A percentile compares a stretch with the other conserved stretches of the same genome.
Conservation (phyloP, 2,888 invertebrate genomes). For the Himalopsyche kuldschensis region DNA sequence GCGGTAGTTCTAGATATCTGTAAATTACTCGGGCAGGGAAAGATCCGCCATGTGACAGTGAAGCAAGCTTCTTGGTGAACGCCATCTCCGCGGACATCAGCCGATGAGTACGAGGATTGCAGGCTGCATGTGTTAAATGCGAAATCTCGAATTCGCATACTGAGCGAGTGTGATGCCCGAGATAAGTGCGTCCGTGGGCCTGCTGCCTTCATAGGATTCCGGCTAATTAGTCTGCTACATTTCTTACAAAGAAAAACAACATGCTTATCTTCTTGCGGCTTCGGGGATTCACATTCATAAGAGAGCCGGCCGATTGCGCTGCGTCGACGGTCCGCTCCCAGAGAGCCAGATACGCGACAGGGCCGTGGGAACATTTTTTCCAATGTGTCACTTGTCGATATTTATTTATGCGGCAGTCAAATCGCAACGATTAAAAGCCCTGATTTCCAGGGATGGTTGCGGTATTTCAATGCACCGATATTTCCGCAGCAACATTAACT, state of each 20-base stretch:
- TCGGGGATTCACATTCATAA: background rate
- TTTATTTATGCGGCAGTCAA: background rate
- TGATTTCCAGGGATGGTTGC: background rate
- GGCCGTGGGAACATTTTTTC: background rate
- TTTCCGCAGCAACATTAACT: background rate
- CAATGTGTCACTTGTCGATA: background rate
- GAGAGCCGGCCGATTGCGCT: background rate
- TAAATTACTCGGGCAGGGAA: background rate
- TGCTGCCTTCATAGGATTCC: background rate
- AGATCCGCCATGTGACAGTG: background rate
- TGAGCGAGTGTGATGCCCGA: background rate
- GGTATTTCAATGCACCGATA: background rate
- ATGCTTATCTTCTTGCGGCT: background rate
- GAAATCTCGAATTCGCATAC: background rate
- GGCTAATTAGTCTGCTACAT: background rate
- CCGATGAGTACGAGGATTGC: background rate
- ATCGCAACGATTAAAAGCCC: background rate
- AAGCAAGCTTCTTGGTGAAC: background rate
- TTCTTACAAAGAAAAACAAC: conserved; percentile 1
- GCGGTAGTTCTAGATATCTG: background rate
- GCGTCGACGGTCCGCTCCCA: background rate
- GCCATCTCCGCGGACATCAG: background rate
- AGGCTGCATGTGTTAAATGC: background rate
- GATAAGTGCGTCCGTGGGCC: background rate
- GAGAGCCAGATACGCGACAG: background rate